phyloP scores from a whole-genome alignment of 1,140 invertebrate species.

The Danaus melanippus region DNA sequence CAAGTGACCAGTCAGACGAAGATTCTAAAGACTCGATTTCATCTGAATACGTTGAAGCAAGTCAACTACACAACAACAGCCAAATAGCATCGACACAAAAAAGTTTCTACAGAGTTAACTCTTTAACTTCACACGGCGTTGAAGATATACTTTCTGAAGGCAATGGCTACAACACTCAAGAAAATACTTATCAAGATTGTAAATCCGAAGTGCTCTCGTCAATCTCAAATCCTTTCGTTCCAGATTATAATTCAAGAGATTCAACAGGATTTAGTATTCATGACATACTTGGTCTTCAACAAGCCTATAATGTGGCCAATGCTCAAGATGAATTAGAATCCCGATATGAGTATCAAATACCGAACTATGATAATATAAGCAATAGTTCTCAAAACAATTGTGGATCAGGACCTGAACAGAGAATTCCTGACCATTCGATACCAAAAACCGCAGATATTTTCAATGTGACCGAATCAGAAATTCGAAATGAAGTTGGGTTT shows the following conservation, averaged over 20 bases:
- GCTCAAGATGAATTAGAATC: constrained; percentile 42
- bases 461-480: constrained; percentile 23
- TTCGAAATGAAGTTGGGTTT: constrained; percentile 40
- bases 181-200: constrained; percentile 40
- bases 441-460: constrained; percentile 37
- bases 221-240: constrained; percentile 43
- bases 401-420: constrained; percentile 40
- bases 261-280: constrained; percentile 68
- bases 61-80: constrained; percentile 24
- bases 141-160: constrained; percentile 62
- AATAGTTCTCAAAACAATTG: constrained; percentile 49
- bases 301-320: constrained; percentile 39
- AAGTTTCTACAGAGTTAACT: constrained; percentile 30
- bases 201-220: constrained; percentile 43
- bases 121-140: constrained; percentile 56
- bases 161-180: constrained; percentile 30
- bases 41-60: constrained; percentile 31
- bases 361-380: constrained; percentile 54
- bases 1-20: constrained; percentile 43
- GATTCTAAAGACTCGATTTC: constrained; percentile 46
- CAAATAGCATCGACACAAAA: constrained; percentile 31
- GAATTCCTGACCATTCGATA: constrained; percentile 39
- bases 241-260: constrained; percentile 67
- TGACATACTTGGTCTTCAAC: constrained; percentile 63
- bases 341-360: constrained; percentile 59